These are phyloP conservation scores for Coccyzus lansbergi DNA, from an alignment of 2,797 vertebrate genomes.

Conservation along the genomic window DNA sequence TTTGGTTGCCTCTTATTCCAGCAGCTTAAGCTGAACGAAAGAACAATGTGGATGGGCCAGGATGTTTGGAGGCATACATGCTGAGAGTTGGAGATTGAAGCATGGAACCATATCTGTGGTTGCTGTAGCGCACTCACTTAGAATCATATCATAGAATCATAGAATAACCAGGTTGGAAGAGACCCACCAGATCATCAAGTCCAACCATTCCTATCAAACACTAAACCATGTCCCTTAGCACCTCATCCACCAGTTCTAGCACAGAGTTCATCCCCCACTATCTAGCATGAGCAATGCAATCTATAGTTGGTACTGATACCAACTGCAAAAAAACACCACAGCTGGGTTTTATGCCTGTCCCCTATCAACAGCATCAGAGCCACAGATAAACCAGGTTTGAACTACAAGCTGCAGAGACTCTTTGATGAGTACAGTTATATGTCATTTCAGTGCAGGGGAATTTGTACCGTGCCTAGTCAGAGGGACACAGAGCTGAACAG, in stretches of 20 bases:
- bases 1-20: not conserved
- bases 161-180: too few species aligned
- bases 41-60: accelerated
- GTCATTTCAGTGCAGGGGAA: not conserved
- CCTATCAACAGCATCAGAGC: not conserved
- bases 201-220: too few species aligned
- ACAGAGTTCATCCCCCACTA: not conserved
- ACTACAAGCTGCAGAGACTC: not conserved
- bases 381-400: not conserved
- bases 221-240: too few species aligned
- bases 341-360: not conserved
- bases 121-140: not conserved
- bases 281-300: not conserved
- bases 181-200: too few species aligned
- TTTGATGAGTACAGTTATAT: not conserved
- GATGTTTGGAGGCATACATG: not conserved
- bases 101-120: accelerated
- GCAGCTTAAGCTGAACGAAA: not conserved
- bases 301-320: not conserved
- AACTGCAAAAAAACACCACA: not conserved
- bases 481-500: not conserved
- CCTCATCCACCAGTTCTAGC: too few species aligned
- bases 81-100: not conserved
- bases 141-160: too few species aligned
- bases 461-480: not conserved